Conservation (phyloP, 2,888 invertebrate genomes). For the Drosophila sordidula region DNA sequence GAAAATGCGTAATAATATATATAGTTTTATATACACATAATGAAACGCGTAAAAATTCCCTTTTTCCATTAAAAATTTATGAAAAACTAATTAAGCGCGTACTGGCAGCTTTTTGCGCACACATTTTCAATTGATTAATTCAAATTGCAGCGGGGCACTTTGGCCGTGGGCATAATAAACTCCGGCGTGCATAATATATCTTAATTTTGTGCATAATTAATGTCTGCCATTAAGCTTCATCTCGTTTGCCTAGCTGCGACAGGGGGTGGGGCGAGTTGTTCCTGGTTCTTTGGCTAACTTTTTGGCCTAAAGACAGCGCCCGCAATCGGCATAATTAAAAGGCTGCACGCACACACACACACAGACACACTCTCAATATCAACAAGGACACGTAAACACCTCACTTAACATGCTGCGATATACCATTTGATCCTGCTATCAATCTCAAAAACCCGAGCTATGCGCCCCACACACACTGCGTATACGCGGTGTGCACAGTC, state of each 20-base stretch:
- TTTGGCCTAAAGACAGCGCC: constrained; percentile 31
- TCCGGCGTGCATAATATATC: constrained; percentile 57
- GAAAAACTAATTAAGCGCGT: constrained; percentile 60
- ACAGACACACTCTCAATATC: constrained; percentile 1
- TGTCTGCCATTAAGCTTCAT: constrained; percentile 63
- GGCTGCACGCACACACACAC: constrained; percentile 16
- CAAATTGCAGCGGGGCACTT: constrained; percentile 47
- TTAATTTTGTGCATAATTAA: constrained; percentile 72
- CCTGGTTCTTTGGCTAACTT: constrained; percentile 40
- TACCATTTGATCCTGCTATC: constrained; percentile 76
- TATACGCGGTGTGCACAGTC: constrained; percentile 35
- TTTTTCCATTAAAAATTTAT: constrained; percentile 23
- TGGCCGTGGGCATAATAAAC: constrained; percentile 49
- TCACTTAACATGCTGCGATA: constrained; percentile 72
- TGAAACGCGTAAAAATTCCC: neutral
- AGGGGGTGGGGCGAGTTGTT: too few species aligned
- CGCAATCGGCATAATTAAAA: constrained; percentile 59
- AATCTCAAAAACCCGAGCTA: constrained; percentile 55
- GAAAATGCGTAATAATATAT: constrained; percentile 18
- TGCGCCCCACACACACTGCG: constrained; percentile 7
- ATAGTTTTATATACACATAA: constrained; percentile 53
- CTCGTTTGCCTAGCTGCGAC: constrained; percentile 8
- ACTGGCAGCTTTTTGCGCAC: constrained; percentile 16
- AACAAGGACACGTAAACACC: constrained; percentile 56
- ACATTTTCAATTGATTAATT: constrained; percentile 63